phyloP scores from a whole-genome alignment of 2,888 invertebrate genomes.

The Leucania comma region DNA sequence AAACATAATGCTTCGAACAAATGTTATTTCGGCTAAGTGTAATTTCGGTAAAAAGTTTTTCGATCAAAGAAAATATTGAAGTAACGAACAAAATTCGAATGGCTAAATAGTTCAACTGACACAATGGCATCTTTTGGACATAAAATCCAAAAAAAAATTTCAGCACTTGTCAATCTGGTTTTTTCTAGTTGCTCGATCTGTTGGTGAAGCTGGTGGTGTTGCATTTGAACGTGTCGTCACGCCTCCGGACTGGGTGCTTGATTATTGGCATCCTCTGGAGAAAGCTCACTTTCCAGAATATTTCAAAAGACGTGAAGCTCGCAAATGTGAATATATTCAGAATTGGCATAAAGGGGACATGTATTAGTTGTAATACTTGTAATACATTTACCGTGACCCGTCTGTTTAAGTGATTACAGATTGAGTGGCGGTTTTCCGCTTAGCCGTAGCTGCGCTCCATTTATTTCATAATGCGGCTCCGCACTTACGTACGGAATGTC shows the following conservation, averaged over 20 bases:
- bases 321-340: slow-evolving; percentile 96
- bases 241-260: slow-evolving; percentile 96
- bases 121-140: too few species aligned
- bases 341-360: slow-evolving; percentile 92
- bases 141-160: too few species aligned
- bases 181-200: slow-evolving; percentile 90
- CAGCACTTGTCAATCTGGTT: slow-evolving; percentile 3
- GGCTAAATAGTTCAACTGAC: too few species aligned
- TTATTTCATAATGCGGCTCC: too few species aligned
- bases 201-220: slow-evolving; percentile 93
- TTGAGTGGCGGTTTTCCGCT: neutral
- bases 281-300: slow-evolving; percentile 98
- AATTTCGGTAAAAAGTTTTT: too few species aligned
- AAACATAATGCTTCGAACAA: too few species aligned
- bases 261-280: slow-evolving; percentile 98
- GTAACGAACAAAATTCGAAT: too few species aligned
- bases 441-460: neutral
- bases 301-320: slow-evolving; percentile 95
- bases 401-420: neutral
- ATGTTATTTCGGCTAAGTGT: too few species aligned
- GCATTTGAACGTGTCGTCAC: slow-evolving; percentile 93
- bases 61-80: too few species aligned
- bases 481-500: neutral
- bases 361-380: slow-evolving; percentile 29
- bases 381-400: too few species aligned